Percentiles rank a stretch among this genome's conserved stretches.
phyloP scores from a whole-genome alignment of 2,797 vertebrate genomes.

The Trichosurus vulpecula region DNA sequence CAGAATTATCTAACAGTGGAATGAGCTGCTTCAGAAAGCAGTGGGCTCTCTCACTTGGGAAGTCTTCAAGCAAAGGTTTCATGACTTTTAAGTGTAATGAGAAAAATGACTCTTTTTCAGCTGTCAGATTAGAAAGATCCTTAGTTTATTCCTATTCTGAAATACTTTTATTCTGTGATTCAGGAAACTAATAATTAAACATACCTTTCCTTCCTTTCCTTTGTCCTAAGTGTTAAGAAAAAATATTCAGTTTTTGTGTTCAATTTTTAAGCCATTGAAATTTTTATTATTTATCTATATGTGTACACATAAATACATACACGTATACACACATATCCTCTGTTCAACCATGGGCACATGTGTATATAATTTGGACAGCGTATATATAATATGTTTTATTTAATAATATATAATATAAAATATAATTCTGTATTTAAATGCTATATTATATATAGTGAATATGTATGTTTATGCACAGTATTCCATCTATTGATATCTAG shows the following conservation, averaged over 20 bases:
- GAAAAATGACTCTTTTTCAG: neutral
- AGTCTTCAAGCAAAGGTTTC: neutral
- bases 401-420: neutral
- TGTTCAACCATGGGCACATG: neutral
- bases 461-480: neutral
- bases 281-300: neutral
- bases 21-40: neutral
- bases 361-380: neutral
- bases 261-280: neutral
- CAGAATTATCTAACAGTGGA: neutral
- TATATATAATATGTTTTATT: neutral
- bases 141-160: neutral
- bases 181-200: neutral
- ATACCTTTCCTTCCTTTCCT: neutral
- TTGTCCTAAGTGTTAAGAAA: neutral
- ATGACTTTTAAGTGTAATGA: neutral
- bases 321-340: neutral
- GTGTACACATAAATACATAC: neutral
- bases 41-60: neutral
- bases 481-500: neutral
- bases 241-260: neutral
- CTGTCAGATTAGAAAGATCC: neutral
- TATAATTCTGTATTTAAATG: neutral
- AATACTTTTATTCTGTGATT: neutral
- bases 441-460: neutral